Base-by-base conservation (phyloP, 2,797 vertebrate species). In the Urocyon cinereoargenteus region DNA sequence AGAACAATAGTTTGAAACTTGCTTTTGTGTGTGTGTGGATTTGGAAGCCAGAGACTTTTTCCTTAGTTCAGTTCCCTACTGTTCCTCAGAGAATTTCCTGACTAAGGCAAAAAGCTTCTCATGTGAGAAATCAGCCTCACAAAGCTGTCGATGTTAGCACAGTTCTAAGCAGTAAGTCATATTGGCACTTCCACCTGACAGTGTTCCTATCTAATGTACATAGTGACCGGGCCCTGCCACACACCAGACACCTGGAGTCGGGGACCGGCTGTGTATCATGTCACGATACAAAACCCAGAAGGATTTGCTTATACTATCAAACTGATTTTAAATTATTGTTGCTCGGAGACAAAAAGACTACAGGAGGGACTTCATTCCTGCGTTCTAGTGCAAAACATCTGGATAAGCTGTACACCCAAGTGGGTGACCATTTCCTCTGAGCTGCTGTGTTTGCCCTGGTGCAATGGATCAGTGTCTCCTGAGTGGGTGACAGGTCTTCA, bases 21-120 rank as follows among this genome's bases (percentile, higher is more conserved):
- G 97, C 96, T 97, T 98, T 97, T 98, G 97, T 98, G 97, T 95
- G 83, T 86, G 26, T 87, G 7, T 28, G 70, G 62, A 86, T 1
- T 4, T 94, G n/a, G 57, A 98, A 96, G 97, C 91, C 87, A 94
- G 98, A 97, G 98, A 94, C 97, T 96, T 98, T 97, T 97, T 97
- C 95, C 97, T 98, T 92, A 93, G 98, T 97, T 98, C 94, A 12
- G 0, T 94, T 97, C 92, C 85, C 97, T 96, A 94, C 82, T 95
- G 40, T 95, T 93, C 92, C 97, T 98, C 49, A 77, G 93, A 81
- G 96, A 75, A 81, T 98, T 97, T 98, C 97, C 96, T 88, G 97
- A 97, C 97, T 79, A 90, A 97, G 97, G 97, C 96, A 88, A n/a
- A 97, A 98, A 90, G 68, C 2, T 90, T 78, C 96, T 95, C 89